Percentiles rank a stretch among this genome's conserved stretches.
These are phyloP conservation scores for Calameuta pallipes DNA, from an alignment of 2,888 invertebrate genomes.

Conservation along the genomic window DNA sequence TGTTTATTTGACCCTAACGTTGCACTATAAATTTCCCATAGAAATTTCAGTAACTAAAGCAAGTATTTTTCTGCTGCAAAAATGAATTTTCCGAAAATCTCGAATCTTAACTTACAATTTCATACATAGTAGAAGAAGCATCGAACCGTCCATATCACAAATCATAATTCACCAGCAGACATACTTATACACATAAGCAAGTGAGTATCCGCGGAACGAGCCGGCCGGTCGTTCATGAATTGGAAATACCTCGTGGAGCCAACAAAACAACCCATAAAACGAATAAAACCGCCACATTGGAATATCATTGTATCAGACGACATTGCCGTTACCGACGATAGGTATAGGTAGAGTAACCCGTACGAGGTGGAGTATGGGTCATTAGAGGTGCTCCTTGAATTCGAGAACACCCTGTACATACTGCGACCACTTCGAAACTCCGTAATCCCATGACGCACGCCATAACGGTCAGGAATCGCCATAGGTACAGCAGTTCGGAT, in stretches of 20 bases:
- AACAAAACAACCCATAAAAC: slow-evolving; percentile 59
- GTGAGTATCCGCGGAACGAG: slow-evolving; percentile 39
- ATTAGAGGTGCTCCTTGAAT: slow-evolving; percentile 30
- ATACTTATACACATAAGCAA: slow-evolving; percentile 15
- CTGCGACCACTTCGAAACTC: neutral
- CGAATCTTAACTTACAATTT: neutral
- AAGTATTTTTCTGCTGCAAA: neutral
- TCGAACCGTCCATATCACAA: neutral
- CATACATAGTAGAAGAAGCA: neutral
- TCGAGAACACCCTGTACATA: slow-evolving; percentile 20
- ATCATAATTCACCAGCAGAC: neutral
- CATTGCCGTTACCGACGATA: slow-evolving; percentile 25
- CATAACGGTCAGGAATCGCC: neutral
- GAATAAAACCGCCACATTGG: slow-evolving; percentile 55
- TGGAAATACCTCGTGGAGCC: slow-evolving; percentile 58
- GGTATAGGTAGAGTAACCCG: slow-evolving; percentile 14
- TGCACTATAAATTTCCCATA: neutral
- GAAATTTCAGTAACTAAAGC: neutral
- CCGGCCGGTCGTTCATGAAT: slow-evolving; percentile 59
- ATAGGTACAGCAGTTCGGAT: neutral
- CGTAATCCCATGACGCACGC: neutral
- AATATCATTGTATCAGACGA: slow-evolving; percentile 43
- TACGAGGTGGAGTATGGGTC: slow-evolving; percentile 21
- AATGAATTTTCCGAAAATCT: neutral
- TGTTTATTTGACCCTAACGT: neutral